A percentile compares a stretch with the other conserved stretches of the same genome.
These are phyloP conservation scores for Agonopterix alstromeriana DNA, from an alignment of 2,888 invertebrate genomes.

Conservation along the genomic window DNA sequence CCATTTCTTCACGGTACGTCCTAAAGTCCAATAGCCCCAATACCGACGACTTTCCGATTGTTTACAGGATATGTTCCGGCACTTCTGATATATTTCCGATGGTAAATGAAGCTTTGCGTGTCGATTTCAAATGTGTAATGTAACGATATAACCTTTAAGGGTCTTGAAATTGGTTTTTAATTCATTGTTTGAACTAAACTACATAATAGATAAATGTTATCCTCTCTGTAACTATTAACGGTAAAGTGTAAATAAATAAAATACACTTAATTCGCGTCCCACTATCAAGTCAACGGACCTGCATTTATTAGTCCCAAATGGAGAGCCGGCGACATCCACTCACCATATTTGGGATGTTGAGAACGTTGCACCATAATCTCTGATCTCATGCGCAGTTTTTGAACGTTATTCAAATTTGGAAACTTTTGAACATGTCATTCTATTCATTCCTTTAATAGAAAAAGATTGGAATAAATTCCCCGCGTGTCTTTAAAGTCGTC, in stretches of 20 bases:
- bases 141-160: too few species aligned
- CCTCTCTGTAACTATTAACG: too few species aligned
- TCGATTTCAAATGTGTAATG: not conserved
- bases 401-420: constrained; percentile 13
- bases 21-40: constrained; percentile 16
- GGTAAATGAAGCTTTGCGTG: constrained; percentile 1
- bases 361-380: constrained; percentile 38
- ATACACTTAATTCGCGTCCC: constrained; percentile 11
- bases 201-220: too few species aligned
- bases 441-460: not conserved
- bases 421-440: not conserved
- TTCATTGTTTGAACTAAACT: too few species aligned
- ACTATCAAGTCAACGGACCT: constrained; percentile 25
- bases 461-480: not conserved
- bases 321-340: constrained; percentile 29
- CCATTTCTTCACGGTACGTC: constrained; percentile 25
- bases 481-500: not conserved
- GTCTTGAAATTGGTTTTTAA: too few species aligned
- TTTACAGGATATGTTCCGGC: constrained; percentile 25
- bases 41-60: constrained; percentile 15
- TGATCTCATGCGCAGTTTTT: constrained; percentile 26
- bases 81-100: constrained; percentile 22
- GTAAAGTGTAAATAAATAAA: not conserved
- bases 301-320: constrained; percentile 37
- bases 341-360: constrained; percentile 34